Evolutionary conservation across 2,113 vertebrate species (phyloP).

Genomic region (Xenopus borealis): DNA sequence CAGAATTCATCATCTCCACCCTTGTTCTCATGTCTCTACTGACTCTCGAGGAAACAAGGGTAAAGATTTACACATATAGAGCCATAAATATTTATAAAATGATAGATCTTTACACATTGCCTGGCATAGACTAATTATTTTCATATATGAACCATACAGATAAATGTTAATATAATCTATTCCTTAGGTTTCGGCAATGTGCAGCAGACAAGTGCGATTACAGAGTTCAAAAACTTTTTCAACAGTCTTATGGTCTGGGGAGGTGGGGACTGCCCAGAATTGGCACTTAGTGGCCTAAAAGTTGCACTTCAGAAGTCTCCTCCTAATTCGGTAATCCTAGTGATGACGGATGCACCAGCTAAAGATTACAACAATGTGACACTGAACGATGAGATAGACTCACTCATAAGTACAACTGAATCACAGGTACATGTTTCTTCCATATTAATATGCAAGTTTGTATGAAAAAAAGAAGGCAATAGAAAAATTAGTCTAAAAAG

Average conservation of each 20-base stretch:
- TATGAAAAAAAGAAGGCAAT: too few species aligned
- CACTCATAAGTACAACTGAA: constrained; percentile 9
- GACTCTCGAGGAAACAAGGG: too few species aligned
- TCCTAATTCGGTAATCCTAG: constrained; percentile 13
- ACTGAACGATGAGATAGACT: not conserved
- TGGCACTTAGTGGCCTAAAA: constrained; percentile 14
- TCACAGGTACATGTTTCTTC: constrained; percentile 2
- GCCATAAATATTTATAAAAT: too few species aligned
- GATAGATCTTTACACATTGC: too few species aligned
- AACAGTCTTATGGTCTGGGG: not conserved
- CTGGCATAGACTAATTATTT: too few species aligned
- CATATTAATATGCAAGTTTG: too few species aligned
- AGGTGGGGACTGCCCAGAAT: constrained; percentile 19
- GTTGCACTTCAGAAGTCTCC: constrained; percentile 11
- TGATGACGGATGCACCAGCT: constrained; percentile 23
- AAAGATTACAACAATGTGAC: constrained; percentile 11
- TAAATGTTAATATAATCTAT: not conserved
- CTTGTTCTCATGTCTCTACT: too few species aligned
- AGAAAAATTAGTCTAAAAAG: too few species aligned
- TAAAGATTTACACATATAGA: too few species aligned
- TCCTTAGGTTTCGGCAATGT: not conserved
- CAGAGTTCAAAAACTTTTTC: constrained; percentile 14
- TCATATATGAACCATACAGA: too few species aligned
- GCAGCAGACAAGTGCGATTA: not conserved
- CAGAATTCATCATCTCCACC: too few species aligned